Conservation (phyloP, 2,113 vertebrate species). For the Antechinus stuartii region DNA sequence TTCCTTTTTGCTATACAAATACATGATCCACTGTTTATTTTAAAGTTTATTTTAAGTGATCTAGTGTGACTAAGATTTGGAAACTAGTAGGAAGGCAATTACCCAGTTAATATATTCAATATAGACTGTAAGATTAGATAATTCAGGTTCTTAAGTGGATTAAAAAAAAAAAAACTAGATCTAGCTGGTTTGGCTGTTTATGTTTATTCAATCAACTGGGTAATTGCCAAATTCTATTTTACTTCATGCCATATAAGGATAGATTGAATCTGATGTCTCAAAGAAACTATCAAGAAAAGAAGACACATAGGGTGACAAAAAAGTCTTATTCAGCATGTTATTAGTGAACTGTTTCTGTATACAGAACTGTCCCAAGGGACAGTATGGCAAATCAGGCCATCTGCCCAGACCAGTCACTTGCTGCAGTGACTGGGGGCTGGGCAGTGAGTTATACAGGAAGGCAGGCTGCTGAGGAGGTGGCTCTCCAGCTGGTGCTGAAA, state of each 20-base stretch:
- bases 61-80: not conserved
- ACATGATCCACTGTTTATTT: not conserved
- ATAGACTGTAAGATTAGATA: conserved; percentile 29
- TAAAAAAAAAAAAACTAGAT: not conserved
- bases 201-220: not conserved
- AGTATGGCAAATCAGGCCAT: conserved; percentile 1
- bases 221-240: not conserved
- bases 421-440: not conserved
- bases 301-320: not conserved
- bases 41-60: not conserved
- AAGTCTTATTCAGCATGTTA: not conserved
- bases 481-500: not conserved
- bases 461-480: conserved; percentile 39
- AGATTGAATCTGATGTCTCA: conserved; percentile 4
- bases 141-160: conserved; percentile 14
- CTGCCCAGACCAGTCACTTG: conserved; percentile 21
- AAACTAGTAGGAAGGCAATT: conserved; percentile 26
- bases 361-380: not conserved
- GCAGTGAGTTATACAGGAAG: not conserved
- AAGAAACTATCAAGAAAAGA: conserved; percentile 18
- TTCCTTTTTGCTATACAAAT: not conserved
- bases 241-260: not conserved
- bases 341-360: conserved; percentile 45
- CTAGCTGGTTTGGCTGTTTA: not conserved
- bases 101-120: conserved; percentile 26